Base-by-base conservation (phyloP, 2,888 invertebrate species). In the Eubasilissa splendida region DNA sequence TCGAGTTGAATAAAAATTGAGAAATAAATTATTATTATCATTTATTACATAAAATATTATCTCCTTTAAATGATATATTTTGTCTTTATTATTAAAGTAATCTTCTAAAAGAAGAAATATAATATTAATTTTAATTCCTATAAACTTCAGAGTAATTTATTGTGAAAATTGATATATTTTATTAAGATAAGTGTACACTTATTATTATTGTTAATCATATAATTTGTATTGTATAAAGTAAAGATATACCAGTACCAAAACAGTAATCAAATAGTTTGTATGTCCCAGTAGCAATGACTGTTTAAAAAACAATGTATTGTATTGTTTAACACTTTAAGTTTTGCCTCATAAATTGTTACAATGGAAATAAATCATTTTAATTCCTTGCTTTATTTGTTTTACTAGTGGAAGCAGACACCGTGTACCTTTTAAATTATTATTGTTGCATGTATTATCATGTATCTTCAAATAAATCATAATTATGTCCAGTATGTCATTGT, bases 281-380 rank as follows among this genome's bases (percentile, higher is more conserved):
- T 68, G 68, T 68, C 56, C 14, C 50, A 71, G 31, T 71, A 42
- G 53, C 11, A 52, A 68, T 76, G 63, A 76, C 63, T 77, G 77
- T 66, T 58, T 77, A 42, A 42, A 58, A 68, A 58, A 68, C 56
- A 77, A 77, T 68, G 54, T 53, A 50, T 50, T 58, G 59, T 75
- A 63, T 60, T 60, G 52, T 63, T 65, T 65, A 52, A 71, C 52
- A 53, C 8, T 63, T 63, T 76, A 70, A 76, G 74, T 81, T 78
- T 81, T 81, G 81, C 76, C 78, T 73, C 79, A 66, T 76, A 81
- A 70, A 76, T 82, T 82, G 79, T 80, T 82, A 79, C 75, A 74
- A 80, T 82, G 59, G 79, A 77, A 79, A 79, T 80, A 80, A 82
- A 79, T 77, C 65, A 77, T 82, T 82, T 82, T 82, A 77, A 81